Conservation (phyloP, 2,888 invertebrate genomes). For the Odontocolon sp. region DNA sequence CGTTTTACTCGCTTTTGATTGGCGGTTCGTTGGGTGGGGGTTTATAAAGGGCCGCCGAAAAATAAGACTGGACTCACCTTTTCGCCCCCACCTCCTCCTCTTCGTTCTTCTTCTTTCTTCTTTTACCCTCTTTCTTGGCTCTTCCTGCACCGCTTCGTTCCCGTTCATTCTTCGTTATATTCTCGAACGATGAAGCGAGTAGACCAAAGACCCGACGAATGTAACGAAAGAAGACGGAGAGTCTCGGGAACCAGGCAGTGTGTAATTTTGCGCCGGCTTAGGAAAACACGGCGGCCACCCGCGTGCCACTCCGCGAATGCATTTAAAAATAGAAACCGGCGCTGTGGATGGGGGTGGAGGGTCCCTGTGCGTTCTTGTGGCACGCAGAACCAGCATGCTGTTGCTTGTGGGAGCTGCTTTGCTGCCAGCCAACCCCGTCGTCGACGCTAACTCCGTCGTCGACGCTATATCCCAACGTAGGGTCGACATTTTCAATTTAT, state of each 20-base stretch:
- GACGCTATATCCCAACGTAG: neutral
- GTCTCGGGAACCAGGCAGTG: conserved; percentile 72
- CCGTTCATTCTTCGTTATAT: conserved; percentile 38
- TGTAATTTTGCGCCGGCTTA: conserved; percentile 81
- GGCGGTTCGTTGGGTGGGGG: conserved; percentile 71
- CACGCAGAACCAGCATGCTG: conserved; percentile 28
- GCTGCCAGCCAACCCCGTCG: neutral
- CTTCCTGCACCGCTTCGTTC: conserved; percentile 32
- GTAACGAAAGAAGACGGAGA: conserved; percentile 26
- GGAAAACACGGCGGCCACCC: conserved; percentile 81
- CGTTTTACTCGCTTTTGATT: conserved; percentile 79
- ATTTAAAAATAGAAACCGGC: conserved; percentile 78
- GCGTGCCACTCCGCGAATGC: conserved; percentile 78
- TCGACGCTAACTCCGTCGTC: neutral
- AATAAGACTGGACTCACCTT: conserved; percentile 73
- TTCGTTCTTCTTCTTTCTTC: conserved; percentile 56
- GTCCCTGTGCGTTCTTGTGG: conserved; percentile 23
- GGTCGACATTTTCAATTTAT: conserved; percentile 31
- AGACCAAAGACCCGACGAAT: conserved; percentile 41
- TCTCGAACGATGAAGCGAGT: conserved; percentile 43
- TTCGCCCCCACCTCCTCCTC: conserved; percentile 58
- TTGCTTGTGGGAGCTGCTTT: neutral
- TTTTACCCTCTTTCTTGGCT: conserved; percentile 37
- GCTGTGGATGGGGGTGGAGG: conserved; percentile 49
- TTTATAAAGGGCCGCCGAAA: conserved; percentile 79